These are phyloP conservation scores for Actinia tenebrosa DNA, from an alignment of 64 coral and sea anemone genomes.

Conservation along the genomic window DNA sequence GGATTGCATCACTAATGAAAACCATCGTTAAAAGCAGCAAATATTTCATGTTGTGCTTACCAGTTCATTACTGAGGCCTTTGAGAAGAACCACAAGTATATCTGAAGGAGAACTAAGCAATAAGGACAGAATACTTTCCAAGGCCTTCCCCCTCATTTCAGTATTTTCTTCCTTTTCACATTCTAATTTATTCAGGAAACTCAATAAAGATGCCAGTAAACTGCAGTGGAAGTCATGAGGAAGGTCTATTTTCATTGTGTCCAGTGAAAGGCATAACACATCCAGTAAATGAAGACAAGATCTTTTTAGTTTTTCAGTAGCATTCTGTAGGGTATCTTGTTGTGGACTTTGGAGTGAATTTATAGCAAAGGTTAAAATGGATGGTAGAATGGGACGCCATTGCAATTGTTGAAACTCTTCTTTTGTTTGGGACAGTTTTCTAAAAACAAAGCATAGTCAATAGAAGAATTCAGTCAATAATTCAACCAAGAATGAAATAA, in stretches of 20 bases:
- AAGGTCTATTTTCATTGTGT: conserved; percentile 18
- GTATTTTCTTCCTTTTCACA: not conserved
- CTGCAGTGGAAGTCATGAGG: conserved; percentile 23
- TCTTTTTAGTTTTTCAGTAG: not conserved
- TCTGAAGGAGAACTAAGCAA: conserved; percentile 22
- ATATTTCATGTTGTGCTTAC: not conserved
- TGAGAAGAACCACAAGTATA: conserved; percentile 18
- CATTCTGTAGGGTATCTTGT: not conserved
- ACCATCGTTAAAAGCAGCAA: too few relatives aligned
- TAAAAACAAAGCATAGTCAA: not conserved
- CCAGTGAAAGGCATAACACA: conserved; percentile 15
- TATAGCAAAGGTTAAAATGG: not conserved
- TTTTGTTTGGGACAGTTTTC: conserved; percentile 14
- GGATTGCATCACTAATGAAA: too few relatives aligned
- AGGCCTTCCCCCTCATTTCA: conserved; percentile 8
- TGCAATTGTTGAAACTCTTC: conserved; percentile 1
- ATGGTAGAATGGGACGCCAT: not conserved
- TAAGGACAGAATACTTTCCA: conserved; percentile 14
- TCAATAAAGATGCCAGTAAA: conserved; percentile 8
- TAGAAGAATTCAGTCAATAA: not conserved
- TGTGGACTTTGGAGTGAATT: not conserved
- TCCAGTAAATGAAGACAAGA: conserved; percentile 41
- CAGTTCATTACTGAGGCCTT: conserved; percentile 20
- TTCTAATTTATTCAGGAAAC: conserved; percentile 25
- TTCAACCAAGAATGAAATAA: not conserved